Base-by-base conservation (phyloP, 2,797 vertebrate genomes). In the Sebastes miniatus region DNA sequence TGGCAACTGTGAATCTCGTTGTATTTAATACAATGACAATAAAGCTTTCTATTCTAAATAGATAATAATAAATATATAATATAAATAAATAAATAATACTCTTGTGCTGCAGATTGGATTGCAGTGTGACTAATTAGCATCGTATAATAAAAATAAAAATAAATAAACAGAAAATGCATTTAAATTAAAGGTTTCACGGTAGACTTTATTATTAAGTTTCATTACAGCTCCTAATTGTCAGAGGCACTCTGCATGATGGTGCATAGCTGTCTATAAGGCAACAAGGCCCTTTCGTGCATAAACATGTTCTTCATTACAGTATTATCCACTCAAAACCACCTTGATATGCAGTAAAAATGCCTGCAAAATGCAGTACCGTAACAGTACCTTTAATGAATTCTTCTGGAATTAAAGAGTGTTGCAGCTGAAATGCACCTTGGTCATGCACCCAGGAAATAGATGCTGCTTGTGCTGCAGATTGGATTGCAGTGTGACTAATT, bases 201-300 rank as follows among this genome's bases (percentile, higher is more conserved):
- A 83, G 69, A 87, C 47, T 94, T 95, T 94, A 94, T 94, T 95
- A 39, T 75, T 75, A 3, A 66, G 87, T 85, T 89, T 80, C 3
- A 83, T 85, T 79, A 89, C 88, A 93, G 88, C 81, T 90, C 73
- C 83, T 86, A 83, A 88, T 93, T 95, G 86, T 91, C 70, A 83
- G 87, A 95, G 92, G 92, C 92, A 94, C 92, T 88, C 90, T 86
- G 81, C 87, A 89, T 81, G 69, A 92, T 90, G 90, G 90, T 95
- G 93, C 89, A 95, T 94, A 94, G 90, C 90, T 90, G 87, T 92
- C 69, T 64, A 39, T 90, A 91, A 92, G 92, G 92, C 92, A 94
- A 39, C 85, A 77, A 56, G 79, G 89, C 93, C 12, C 89, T 34
- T 90, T 89, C 81, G 90, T 94, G 93, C 93, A 95, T 93, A 93